Evolutionary conservation across 1,140 invertebrate species (phyloP).

Genomic region (Pollicipes pollicipes): DNA sequence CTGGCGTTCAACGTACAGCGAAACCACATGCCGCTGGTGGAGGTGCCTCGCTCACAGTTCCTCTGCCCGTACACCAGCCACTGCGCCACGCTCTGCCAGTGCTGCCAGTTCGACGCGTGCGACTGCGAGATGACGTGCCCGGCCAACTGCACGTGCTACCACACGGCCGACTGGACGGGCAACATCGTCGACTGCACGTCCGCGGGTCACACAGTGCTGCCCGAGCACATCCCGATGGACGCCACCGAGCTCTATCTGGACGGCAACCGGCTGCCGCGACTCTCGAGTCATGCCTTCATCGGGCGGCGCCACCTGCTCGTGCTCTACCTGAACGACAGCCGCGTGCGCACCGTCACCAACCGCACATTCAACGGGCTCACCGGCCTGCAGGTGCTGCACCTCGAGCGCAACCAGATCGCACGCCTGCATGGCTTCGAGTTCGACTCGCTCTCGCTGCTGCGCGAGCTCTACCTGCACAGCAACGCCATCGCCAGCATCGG

Average conservation of each 20-base stretch:
- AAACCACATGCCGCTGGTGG: constrained; percentile 59
- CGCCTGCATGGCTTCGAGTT: constrained; percentile 75
- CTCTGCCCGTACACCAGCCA: constrained; percentile 80
- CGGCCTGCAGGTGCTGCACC: constrained; percentile 56
- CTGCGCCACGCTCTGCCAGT: constrained; percentile 80
- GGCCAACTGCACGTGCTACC: constrained; percentile 25
- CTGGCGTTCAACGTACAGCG: constrained; percentile 64
- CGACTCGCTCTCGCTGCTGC: constrained; percentile 55
- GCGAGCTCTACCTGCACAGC: constrained; percentile 70
- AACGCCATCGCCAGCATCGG: constrained; percentile 59
- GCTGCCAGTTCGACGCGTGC: constrained; percentile 86
- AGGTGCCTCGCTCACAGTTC: constrained; percentile 70
- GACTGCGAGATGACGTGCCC: constrained; percentile 45
- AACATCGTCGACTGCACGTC: constrained; percentile 80
- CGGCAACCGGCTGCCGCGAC: constrained; percentile 62
- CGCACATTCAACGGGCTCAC: constrained; percentile 77
- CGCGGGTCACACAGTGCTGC: constrained; percentile 51
- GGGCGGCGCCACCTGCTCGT: constrained; percentile 72
- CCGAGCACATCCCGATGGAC: constrained; percentile 76
- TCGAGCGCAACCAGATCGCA: constrained; percentile 63
- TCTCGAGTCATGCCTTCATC: constrained; percentile 78
- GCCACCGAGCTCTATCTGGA: constrained; percentile 79
- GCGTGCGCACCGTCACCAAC: constrained; percentile 70
- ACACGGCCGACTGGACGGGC: constrained; percentile 77
- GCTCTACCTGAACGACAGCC: constrained; percentile 66